Evolutionary conservation across 64 coral and sea anemone genomes (phyloP).

Genomic region (Trachythela sp.): DNA sequence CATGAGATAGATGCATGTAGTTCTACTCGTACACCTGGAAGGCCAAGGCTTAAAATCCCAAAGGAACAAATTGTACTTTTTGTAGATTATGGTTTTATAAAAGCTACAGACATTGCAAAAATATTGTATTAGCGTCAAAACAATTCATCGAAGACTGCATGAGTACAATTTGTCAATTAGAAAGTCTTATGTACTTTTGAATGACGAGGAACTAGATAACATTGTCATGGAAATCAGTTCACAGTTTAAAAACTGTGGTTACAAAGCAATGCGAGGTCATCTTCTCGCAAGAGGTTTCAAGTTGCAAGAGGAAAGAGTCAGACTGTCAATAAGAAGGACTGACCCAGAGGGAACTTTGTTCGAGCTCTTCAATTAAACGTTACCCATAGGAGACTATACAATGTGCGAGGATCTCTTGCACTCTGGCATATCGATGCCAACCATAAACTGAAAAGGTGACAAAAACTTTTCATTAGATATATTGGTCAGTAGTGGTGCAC

Average conservation of each 20-base stretch:
- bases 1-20: neutral
- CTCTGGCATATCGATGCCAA: neutral
- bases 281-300: constrained; percentile 50
- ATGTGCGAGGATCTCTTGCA: constrained; percentile 51
- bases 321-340: constrained; percentile 46
- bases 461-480: neutral
- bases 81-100: constrained; percentile 47
- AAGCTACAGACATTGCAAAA: constrained; percentile 38
- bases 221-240: constrained; percentile 36
- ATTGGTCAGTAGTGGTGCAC: neutral
- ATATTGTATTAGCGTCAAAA: constrained; percentile 47
- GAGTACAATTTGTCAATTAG: constrained; percentile 42
- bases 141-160: constrained; percentile 47
- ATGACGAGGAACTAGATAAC: constrained; percentile 39
- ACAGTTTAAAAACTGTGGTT: constrained; percentile 58
- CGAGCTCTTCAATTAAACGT: constrained; percentile 51
- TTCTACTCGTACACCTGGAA: neutral
- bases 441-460: neutral
- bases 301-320: constrained; percentile 44
- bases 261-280: constrained; percentile 55
- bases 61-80: constrained; percentile 45
- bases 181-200: constrained; percentile 40
- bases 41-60: constrained; percentile 44
- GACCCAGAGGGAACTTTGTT: constrained; percentile 60
- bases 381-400: constrained; percentile 54